A percentile compares a stretch with the other conserved stretches of the same genome.
Conservation (phyloP, 1,140 invertebrate species). For the Diuraphis noxia region DNA sequence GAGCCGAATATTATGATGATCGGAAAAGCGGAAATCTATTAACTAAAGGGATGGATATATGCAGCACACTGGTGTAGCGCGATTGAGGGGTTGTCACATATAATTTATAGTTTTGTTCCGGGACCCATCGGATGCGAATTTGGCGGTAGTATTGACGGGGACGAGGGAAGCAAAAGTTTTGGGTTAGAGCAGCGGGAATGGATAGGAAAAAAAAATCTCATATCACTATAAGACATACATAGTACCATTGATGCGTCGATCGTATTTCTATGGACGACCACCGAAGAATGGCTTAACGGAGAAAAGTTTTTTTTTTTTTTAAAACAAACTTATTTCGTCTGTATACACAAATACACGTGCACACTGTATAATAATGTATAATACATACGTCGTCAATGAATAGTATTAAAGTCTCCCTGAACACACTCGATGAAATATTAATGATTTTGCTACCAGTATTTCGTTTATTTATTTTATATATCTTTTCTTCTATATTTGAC, state of each 20-base stretch:
- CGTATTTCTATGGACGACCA: not conserved
- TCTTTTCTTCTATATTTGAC: not conserved
- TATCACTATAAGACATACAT: not conserved
- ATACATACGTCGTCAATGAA: slow-evolving; percentile 3
- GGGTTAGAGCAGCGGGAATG: not conserved
- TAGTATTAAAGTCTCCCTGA: slow-evolving; percentile 1
- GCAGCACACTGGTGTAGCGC: too few species aligned
- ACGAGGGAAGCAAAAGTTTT: slow-evolving; percentile 26
- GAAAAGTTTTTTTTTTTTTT: slow-evolving; percentile 1
- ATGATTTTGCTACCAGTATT: slow-evolving; percentile 13
- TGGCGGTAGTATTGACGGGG: not conserved
- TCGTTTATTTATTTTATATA: not conserved
- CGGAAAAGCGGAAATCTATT: slow-evolving; percentile 52
- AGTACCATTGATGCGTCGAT: slow-evolving; percentile 5
- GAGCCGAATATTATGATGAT: slow-evolving; percentile 20
- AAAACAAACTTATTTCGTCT: not conserved
- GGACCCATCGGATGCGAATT: slow-evolving; percentile 47
- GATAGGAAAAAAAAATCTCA: not conserved
- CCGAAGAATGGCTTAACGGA: slow-evolving; percentile 8
- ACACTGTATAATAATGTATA: not conserved
- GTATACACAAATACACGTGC: not conserved
- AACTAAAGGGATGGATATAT: slow-evolving; percentile 32
- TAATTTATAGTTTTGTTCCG: slow-evolving; percentile 48
- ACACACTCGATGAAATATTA: slow-evolving; percentile 33
- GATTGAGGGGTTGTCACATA: slow-evolving; percentile 29